Percentiles rank a stretch among this genome's conserved stretches.
Evolutionary conservation across 2,797 vertebrate genomes (phyloP).

Genomic region (Crocidura indochinensis): DNA sequence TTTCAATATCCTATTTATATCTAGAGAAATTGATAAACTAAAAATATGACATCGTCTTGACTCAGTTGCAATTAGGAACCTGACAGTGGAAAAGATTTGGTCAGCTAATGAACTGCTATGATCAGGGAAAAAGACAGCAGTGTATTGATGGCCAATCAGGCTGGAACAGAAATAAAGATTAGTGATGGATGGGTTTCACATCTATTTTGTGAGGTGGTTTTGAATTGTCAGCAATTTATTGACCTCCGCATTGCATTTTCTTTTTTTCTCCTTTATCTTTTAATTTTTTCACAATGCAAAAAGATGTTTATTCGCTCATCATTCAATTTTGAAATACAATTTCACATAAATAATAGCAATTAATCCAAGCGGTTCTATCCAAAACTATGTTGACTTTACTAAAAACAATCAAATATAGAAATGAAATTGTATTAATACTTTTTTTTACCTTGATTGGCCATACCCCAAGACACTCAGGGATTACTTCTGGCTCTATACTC

Average conservation of each 20-base stretch:
- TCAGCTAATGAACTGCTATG: not conserved
- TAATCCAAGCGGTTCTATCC: too few relatives aligned
- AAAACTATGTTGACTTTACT: too few relatives aligned
- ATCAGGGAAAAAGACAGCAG: not conserved
- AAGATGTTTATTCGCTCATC: too few relatives aligned
- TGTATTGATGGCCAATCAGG: not conserved
- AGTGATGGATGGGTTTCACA: not conserved
- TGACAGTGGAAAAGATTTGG: not conserved
- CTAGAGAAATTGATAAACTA: not conserved
- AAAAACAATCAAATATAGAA: too few relatives aligned
- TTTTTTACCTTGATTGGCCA: too few relatives aligned
- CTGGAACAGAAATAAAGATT: not conserved
- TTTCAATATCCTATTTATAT: not conserved
- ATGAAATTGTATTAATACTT: too few relatives aligned
- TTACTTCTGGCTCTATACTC: too few relatives aligned
- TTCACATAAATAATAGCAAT: too few relatives aligned
- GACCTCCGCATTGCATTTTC: not conserved
- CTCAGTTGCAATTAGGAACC: not conserved
- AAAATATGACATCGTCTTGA: not conserved
- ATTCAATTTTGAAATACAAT: too few relatives aligned
- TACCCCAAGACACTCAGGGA: too few relatives aligned
- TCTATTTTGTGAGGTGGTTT: not conserved
- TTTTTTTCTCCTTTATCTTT: too few relatives aligned
- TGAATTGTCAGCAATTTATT: not conserved
- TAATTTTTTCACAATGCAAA: too few relatives aligned